A percentile compares a stretch with the other conserved stretches of the same genome.
Conservation (phyloP, 2,888 invertebrate species). For the Apamea sordens region DNA sequence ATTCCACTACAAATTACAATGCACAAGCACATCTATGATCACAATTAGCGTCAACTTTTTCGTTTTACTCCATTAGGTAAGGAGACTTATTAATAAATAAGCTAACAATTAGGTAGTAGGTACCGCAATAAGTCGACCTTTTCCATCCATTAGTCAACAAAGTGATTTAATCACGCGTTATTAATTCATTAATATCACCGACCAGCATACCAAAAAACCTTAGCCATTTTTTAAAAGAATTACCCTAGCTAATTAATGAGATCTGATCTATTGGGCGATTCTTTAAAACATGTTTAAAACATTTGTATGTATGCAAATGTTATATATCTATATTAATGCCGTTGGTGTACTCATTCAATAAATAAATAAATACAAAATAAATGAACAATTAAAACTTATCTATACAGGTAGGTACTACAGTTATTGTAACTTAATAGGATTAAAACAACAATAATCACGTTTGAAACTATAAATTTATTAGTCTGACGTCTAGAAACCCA, state of each 20-base stretch:
- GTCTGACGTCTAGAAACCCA: constrained; percentile 23
- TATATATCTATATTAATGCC: not conserved
- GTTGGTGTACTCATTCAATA: not conserved
- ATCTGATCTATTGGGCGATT: not conserved
- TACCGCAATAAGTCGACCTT: not conserved
- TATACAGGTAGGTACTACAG: not conserved
- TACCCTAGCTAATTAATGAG: too few species aligned
- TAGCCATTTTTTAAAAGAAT: not conserved
- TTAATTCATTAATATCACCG: not conserved
- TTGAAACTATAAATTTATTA: constrained; percentile 1
- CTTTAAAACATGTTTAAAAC: not conserved
- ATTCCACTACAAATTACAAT: constrained; percentile 29
- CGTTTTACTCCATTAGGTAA: constrained; percentile 14
- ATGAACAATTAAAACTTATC: not conserved
- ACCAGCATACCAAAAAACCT: not conserved
- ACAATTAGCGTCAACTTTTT: constrained; percentile 16
- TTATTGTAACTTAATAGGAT: not conserved
- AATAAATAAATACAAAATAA: not conserved
- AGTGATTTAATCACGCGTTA: constrained; percentile 2
- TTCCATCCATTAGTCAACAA: not conserved
- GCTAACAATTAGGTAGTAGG: constrained; percentile 10
- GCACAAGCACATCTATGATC: not conserved
- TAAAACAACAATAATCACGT: constrained; percentile 15
- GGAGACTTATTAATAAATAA: constrained; percentile 16
- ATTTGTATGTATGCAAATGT: not conserved